Percentiles rank a stretch among this genome's conserved stretches.
Evolutionary conservation across 2,113 vertebrate genomes (phyloP).

Genomic region (Notarius lentiginosus): DNA sequence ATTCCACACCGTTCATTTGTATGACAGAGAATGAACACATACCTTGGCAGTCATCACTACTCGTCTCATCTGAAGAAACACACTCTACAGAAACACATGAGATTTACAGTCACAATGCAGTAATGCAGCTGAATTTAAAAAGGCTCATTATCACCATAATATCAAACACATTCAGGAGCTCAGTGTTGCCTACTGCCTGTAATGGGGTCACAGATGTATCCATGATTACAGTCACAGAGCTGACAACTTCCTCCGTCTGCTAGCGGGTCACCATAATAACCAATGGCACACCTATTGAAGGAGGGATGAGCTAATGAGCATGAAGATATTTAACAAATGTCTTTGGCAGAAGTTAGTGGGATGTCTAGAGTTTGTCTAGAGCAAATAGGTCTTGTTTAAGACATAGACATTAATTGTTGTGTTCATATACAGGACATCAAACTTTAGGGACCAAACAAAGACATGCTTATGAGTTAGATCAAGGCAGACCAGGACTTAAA

Average conservation of each 20-base stretch:
- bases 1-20: neutral
- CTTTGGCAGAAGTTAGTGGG: neutral
- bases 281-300: conserved; percentile 78
- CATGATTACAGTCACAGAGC: conserved; percentile 72
- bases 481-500: neutral
- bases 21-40: conserved; percentile 29
- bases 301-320: neutral
- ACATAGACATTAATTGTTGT: neutral
- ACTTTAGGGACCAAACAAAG: neutral
- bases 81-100: conserved; percentile 51
- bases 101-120: neutral
- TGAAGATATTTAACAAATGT: neutral
- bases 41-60: conserved; percentile 49
- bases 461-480: neutral
- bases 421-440: neutral
- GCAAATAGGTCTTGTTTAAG: neutral
- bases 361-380: neutral
- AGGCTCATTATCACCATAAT: neutral
- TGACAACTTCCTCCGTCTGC: conserved; percentile 75
- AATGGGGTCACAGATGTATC: conserved; percentile 73
- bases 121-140: neutral
- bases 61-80: conserved; percentile 40
- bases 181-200: conserved; percentile 75
- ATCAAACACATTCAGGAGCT: neutral
- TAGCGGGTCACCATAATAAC: conserved; percentile 84